phyloP scores from a whole-genome alignment of 92 coral and sea anemone species.

The Parazoanthus darwini region DNA sequence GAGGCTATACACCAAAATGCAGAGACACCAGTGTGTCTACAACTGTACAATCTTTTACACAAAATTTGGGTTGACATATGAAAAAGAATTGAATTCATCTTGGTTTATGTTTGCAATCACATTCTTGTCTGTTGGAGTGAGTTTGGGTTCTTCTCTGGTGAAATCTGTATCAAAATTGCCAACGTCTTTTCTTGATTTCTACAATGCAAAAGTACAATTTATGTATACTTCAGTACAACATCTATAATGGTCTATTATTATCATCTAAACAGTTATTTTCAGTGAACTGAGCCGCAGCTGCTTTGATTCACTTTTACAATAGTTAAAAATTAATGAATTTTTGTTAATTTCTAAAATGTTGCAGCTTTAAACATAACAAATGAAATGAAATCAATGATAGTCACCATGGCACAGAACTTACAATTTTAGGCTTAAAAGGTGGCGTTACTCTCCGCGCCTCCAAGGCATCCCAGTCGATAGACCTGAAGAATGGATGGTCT shows the following conservation, averaged over 20 bases:
- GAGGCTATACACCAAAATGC: background rate
- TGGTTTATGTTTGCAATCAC: slow-evolving; percentile 86
- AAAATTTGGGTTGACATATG: slow-evolving; percentile 87
- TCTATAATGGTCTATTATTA: too few species aligned
- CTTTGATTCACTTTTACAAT: background rate
- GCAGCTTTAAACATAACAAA: background rate
- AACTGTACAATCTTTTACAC: slow-evolving; percentile 47
- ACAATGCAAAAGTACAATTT: slow-evolving; percentile 16
- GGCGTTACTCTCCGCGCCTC: slow-evolving; percentile 79
- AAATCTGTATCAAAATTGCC: slow-evolving; percentile 97
- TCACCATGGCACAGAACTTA: slow-evolving; percentile 51
- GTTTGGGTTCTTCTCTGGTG: slow-evolving; percentile 83
- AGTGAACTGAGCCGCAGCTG: too few species aligned
- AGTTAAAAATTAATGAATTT: background rate
- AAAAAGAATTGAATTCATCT: slow-evolving; percentile 91
- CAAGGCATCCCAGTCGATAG: slow-evolving; percentile 83
- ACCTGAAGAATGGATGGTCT: slow-evolving; percentile 92
- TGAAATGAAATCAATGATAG: background rate
- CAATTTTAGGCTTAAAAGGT: slow-evolving; percentile 95
- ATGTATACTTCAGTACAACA: too few species aligned
- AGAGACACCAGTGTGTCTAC: background rate
- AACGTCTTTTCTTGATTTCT: slow-evolving; percentile 94
- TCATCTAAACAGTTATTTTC: too few species aligned
- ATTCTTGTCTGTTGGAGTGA: slow-evolving; percentile 89
- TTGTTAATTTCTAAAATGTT: too few species aligned